Percentiles rank a stretch among this genome's conserved stretches.
These are phyloP conservation scores for Poeciliopsis paucimaculata DNA, from an alignment of 2,797 vertebrate species.

Conservation along the genomic window DNA sequence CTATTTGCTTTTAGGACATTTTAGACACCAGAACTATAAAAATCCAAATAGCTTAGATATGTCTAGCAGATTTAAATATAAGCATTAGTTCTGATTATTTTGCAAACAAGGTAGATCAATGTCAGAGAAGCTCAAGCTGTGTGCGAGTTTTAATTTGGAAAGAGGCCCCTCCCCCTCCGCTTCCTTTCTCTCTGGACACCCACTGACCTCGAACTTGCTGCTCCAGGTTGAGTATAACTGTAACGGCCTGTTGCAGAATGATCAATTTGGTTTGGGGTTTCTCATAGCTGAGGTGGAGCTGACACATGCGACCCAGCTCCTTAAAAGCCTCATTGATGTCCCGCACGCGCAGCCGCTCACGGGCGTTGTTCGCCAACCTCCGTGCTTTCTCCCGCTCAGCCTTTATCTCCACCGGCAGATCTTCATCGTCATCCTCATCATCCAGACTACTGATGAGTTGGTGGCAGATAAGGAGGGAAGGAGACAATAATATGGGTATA, in stretches of 20 bases:
- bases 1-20: constrained; percentile 13
- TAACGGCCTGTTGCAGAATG: constrained; percentile 98
- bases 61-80: neutral
- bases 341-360: constrained; percentile 94
- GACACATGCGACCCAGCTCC: constrained; percentile 98
- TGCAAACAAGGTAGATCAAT: neutral
- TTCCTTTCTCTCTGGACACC: constrained; percentile 75
- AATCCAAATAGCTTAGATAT: neutral
- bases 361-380: constrained; percentile 96
- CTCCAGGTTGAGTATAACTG: constrained; percentile 98
- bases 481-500: constrained; percentile 69
- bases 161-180: constrained; percentile 63
- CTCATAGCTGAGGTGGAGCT: constrained; percentile 97
- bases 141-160: constrained; percentile 52
- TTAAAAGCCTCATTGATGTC: constrained; percentile 99
- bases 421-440: constrained; percentile 81
- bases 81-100: neutral
- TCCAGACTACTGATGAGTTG: constrained; percentile 67
- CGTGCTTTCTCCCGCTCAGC: constrained; percentile 97
- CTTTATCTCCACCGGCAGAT: constrained; percentile 97
- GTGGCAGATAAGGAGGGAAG: constrained; percentile 64
- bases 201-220: constrained; percentile 99
- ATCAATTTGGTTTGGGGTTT: constrained; percentile 99
- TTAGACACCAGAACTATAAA: neutral
- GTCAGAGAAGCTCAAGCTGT: constrained; percentile 47